These are phyloP conservation scores for Sporophila hypoxantha DNA, from an alignment of 2,113 vertebrate genomes.

Conservation along the genomic window DNA sequence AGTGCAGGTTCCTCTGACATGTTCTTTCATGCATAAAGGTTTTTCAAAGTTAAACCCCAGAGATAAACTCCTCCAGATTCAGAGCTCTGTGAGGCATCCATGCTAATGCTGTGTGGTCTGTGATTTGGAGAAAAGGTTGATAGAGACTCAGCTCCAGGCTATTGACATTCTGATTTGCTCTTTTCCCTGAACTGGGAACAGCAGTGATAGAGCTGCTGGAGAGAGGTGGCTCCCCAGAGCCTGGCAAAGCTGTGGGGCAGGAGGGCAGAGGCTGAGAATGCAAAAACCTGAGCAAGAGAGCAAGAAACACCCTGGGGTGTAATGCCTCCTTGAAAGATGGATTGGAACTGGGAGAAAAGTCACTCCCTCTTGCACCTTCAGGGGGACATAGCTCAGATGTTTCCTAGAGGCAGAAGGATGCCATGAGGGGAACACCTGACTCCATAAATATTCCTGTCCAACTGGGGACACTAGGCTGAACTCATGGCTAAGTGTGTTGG, in stretches of 20 bases:
- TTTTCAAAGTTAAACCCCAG: neutral
- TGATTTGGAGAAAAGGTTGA: neutral
- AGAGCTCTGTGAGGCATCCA: neutral
- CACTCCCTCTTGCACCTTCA: neutral
- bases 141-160: neutral
- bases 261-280: neutral
- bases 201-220: neutral
- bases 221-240: neutral
- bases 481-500: neutral
- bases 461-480: neutral
- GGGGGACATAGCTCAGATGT: neutral
- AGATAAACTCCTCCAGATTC: neutral
- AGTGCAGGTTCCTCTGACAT: neutral
- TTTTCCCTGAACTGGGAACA: neutral
- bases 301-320: neutral
- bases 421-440: neutral
- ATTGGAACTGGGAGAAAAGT: neutral
- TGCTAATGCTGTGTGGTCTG: neutral
- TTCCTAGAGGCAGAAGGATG: neutral
- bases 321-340: neutral
- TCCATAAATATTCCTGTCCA: constrained; percentile 14
- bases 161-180: neutral
- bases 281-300: neutral
- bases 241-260: neutral
- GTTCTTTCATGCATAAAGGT: neutral